phyloP scores from a whole-genome alignment of 2,888 invertebrate species.

The Cotesia congregata region DNA sequence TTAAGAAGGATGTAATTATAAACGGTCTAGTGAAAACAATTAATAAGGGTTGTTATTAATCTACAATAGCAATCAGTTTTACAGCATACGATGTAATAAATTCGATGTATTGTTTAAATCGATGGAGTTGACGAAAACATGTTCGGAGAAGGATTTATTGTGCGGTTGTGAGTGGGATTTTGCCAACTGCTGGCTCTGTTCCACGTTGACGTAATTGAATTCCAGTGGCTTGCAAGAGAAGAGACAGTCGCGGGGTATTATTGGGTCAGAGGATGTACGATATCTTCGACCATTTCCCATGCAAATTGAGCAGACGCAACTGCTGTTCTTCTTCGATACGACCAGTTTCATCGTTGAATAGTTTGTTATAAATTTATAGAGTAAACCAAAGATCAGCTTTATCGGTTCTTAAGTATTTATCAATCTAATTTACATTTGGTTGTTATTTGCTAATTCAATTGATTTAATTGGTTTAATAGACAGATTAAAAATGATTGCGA shows the following conservation, averaged over 20 bases:
- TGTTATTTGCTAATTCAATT: neutral
- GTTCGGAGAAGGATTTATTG: conserved; percentile 11
- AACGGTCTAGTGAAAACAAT: neutral
- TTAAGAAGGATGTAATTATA: neutral
- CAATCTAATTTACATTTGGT: neutral
- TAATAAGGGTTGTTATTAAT: neutral
- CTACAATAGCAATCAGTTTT: neutral
- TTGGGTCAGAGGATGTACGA: conserved; percentile 53
- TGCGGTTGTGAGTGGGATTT: neutral
- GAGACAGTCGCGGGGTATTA: conserved; percentile 47
- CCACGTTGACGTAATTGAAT: conserved; percentile 58
- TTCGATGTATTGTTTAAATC: conserved; percentile 16
- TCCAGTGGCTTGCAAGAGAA: conserved; percentile 46
- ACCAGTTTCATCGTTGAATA: neutral
- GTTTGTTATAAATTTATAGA: neutral
- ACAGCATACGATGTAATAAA: neutral
- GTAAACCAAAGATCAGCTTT: neutral
- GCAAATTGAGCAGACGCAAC: conserved; percentile 56
- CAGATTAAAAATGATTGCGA: too few species aligned
- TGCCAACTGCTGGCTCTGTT: conserved; percentile 34
- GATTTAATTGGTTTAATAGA: neutral
- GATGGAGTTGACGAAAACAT: conserved; percentile 21
- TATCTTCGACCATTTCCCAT: conserved; percentile 56
- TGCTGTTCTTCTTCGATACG: conserved; percentile 36
- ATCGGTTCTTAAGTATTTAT: neutral